These are phyloP conservation scores for Ctenomys sociabilis DNA, from an alignment of 2,113 vertebrate genomes.

Conservation along the genomic window DNA sequence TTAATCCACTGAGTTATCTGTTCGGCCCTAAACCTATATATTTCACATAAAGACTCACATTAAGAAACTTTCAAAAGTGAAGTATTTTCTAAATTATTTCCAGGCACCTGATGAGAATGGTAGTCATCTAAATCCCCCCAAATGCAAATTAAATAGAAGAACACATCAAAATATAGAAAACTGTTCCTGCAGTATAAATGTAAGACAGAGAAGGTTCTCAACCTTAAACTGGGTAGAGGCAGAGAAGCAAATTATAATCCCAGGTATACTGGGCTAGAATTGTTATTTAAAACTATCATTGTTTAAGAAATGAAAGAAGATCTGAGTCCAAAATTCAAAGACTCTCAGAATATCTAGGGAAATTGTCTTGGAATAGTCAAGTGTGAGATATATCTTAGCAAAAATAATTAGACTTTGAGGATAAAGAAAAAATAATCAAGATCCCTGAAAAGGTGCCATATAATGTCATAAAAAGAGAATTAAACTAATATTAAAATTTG, in stretches of 20 bases:
- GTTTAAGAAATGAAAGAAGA: not conserved
- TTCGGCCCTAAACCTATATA: not conserved
- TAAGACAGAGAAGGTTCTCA: not conserved
- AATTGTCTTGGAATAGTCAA: not conserved
- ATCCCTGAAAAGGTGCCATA: not conserved
- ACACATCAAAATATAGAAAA: slow-evolving; percentile 27
- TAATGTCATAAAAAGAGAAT: not conserved
- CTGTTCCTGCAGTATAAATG: not conserved
- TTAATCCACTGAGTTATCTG: too few species aligned
- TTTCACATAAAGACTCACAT: slow-evolving; percentile 56
- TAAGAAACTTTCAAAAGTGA: slow-evolving; percentile 65
- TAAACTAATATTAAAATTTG: not conserved
- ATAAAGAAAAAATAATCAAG: not conserved
- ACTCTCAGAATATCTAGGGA: not conserved
- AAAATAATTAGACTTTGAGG: not conserved
- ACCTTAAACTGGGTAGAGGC: not conserved
- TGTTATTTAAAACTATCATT: not conserved
- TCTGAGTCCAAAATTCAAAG: not conserved
- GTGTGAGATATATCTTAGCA: not conserved
- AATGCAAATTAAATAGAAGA: slow-evolving; percentile 48
- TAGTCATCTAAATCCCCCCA: not conserved
- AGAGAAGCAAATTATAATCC: not conserved
- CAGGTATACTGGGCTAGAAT: not conserved
- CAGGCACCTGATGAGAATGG: slow-evolving; percentile 43
- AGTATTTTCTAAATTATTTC: slow-evolving; percentile 59